phyloP scores from a whole-genome alignment of 2,113 vertebrate species.

The Tachuris rubrigastra region DNA sequence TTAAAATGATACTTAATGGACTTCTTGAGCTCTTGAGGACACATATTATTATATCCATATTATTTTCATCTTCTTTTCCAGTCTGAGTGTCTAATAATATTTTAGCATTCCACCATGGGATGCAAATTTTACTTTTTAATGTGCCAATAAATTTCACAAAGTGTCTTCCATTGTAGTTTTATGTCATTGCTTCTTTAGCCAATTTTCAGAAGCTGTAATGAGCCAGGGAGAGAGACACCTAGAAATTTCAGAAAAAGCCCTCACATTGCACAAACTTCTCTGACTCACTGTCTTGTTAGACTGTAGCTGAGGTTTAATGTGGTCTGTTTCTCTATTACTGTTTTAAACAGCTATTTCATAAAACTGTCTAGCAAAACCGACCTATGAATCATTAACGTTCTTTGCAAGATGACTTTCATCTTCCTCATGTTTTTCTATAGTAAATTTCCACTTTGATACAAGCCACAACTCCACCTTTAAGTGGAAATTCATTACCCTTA shows the following conservation, averaged over 20 bases:
- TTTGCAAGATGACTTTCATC: not conserved
- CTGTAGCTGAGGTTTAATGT: not conserved
- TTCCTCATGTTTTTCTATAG: not conserved
- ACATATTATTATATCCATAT: not conserved
- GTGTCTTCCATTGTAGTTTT: not conserved
- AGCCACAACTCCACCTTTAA: not conserved
- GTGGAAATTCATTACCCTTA: not conserved
- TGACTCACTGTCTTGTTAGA: not conserved
- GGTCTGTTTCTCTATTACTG: not conserved
- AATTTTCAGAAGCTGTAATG: not conserved
- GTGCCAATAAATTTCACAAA: not conserved
- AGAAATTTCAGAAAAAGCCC: not conserved
- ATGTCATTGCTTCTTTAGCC: not conserved
- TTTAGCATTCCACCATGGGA: not conserved
- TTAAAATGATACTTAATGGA: not conserved
- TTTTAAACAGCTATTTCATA: not conserved
- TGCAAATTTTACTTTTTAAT: not conserved
- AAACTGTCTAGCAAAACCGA: not conserved
- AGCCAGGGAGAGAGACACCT: not conserved
- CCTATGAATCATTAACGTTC: not conserved
- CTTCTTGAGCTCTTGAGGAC: not conserved
- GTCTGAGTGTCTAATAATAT: not conserved
- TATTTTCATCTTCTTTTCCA: not conserved
- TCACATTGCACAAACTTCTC: not conserved
- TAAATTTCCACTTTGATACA: constrained; percentile 3